Evolutionary conservation across 2,888 invertebrate species (phyloP).

Genomic region (Melieria picta): DNA sequence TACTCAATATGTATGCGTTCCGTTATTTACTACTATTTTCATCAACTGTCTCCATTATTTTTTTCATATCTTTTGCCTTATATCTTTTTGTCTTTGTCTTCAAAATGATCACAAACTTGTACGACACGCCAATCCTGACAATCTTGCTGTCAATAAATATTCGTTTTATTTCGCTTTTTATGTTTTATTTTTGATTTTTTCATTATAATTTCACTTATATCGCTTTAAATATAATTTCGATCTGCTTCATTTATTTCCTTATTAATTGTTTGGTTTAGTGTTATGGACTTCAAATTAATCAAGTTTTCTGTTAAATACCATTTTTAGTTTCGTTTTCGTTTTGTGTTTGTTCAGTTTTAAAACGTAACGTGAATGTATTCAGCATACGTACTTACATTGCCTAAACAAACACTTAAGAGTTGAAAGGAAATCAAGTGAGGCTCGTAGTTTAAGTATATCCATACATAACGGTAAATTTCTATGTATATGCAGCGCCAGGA

Average conservation of each 20-base stretch:
- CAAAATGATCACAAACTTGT: slow-evolving; percentile 32
- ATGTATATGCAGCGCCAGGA: too few species aligned
- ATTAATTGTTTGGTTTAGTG: not conserved
- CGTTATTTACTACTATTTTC: slow-evolving; percentile 32
- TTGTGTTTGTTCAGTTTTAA: too few species aligned
- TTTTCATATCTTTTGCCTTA: slow-evolving; percentile 14
- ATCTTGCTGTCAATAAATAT: not conserved
- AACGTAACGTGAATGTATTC: too few species aligned
- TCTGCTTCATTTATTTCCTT: slow-evolving; percentile 1
- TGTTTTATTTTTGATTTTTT: too few species aligned
- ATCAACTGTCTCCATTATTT: slow-evolving; percentile 26
- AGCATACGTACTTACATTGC: too few species aligned
- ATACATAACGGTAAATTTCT: too few species aligned
- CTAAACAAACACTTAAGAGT: too few species aligned
- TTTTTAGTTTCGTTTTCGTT: too few species aligned
- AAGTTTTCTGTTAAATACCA: too few species aligned
- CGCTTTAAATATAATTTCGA: slow-evolving; percentile 11
- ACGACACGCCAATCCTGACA: not conserved
- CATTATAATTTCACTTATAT: not conserved
- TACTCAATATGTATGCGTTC: slow-evolving; percentile 36
- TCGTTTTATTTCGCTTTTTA: slow-evolving; percentile 15
- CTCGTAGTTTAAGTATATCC: too few species aligned
- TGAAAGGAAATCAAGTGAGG: too few species aligned
- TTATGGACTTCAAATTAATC: not conserved
- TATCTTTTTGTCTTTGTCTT: slow-evolving; percentile 16